Conservation (phyloP, 2,113 vertebrate species). For the Forbesichthys agassizii region DNA sequence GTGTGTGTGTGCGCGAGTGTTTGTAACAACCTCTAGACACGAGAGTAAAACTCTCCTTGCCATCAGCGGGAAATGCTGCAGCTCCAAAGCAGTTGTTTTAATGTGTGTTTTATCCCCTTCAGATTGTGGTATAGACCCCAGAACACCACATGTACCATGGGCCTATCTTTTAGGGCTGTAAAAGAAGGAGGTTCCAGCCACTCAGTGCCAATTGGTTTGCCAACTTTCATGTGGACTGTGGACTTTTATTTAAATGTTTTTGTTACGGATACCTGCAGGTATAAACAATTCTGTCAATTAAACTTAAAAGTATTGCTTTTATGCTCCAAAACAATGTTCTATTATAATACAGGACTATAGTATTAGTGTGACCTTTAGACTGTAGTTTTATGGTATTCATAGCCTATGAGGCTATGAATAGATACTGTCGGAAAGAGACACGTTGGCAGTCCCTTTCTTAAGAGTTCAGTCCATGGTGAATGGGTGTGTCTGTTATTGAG, state of each 20-base stretch:
- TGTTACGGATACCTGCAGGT: no score
- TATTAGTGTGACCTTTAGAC: conserved; percentile 5
- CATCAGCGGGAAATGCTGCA: not conserved
- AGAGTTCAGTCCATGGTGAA: not conserved
- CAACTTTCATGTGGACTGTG: no score
- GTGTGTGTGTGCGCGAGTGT: conserved; percentile 9
- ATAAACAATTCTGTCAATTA: not conserved
- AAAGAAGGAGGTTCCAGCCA: no score
- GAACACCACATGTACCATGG: no score
- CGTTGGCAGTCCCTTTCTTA: conserved; percentile 25
- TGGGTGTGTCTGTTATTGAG: conserved; percentile 22
- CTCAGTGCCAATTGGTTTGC: no score
- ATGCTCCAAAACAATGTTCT: not conserved
- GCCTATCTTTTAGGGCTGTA: no score
- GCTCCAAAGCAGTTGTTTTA: not conserved
- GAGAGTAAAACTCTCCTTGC: conserved; percentile 27
- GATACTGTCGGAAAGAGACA: conserved; percentile 35
- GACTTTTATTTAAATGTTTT: no score
- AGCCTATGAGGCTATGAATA: not conserved
- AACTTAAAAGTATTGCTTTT: conserved; percentile 11
- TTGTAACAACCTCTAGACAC: conserved; percentile 45
- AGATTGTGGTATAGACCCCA: no score
- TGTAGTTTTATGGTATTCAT: conserved; percentile 5
- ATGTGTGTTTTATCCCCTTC: not conserved
- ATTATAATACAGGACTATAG: conserved; percentile 8